Evolutionary conservation across 2,797 vertebrate genomes (phyloP), one percentile per base, ranked within the genome.

Genomic region (Rhadinocentrus ornatus): DNA sequence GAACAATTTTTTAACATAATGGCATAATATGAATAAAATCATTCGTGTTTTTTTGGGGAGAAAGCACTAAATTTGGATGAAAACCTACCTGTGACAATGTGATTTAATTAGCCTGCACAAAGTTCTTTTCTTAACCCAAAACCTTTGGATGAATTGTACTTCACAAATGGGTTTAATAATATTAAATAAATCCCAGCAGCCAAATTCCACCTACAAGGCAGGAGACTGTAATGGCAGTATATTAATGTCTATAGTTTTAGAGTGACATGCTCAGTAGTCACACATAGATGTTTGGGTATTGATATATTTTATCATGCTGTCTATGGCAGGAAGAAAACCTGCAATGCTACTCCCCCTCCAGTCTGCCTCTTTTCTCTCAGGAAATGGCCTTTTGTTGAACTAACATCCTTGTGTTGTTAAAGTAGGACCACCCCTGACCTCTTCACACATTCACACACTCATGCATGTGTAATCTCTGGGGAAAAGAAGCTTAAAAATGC

Each of bases 371-470:
- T 32, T 3, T 60, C 53, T 61, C 66, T 58, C 87, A 84, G 69
- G 88, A 93, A 83, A 72, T 56, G 85, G 62, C 63, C 73, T 80
- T 89, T 89, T 91, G 87, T 92, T 91, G 26, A 81, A 55, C 61
- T 75, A 34, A 70, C 66, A 83, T 89, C 89, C 90, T 90, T 86
- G 69, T 27, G 70, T 57, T 92, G 84, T 82, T 85, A 78, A 92
- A 65, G 63, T 61, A n/a, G 16, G 2, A n/a, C 32, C 39, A 66
- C 34, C 59, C 31, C 27, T 64, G 55, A 68, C 78, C 67, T 8
- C 16, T 13, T 6, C 13, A 50, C 83, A 70, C 65, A 44, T 64
- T 69, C 58, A 62, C 73, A 81, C 60, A 66, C 37, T 50, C 39
- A 60, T 61, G 55, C 44, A 58, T 55, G 16, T 37, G 44, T 60